Evolutionary conservation across 2,888 invertebrate species (phyloP).

Genomic region (Nudaria mundana): DNA sequence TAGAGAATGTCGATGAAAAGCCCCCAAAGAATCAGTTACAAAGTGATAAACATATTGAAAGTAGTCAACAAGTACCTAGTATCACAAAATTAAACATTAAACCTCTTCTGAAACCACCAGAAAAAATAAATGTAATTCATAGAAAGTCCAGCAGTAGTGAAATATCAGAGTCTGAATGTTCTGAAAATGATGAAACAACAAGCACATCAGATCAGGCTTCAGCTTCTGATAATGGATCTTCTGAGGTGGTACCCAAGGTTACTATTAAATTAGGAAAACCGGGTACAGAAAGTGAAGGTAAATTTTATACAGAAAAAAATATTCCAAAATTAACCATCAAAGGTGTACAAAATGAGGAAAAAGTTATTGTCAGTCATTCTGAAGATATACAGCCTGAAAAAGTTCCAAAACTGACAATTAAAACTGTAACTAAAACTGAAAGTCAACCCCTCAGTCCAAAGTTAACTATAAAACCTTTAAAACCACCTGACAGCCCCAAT

Average conservation of each 20-base stretch:
- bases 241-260: conserved; percentile 69
- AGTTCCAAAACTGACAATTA: conserved; percentile 72
- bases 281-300: conserved; percentile 68
- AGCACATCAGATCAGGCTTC: conserved; percentile 72
- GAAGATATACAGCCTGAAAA: conserved; percentile 62
- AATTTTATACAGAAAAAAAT: conserved; percentile 70
- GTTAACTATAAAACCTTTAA: conserved; percentile 73
- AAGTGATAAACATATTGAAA: conserved; percentile 25
- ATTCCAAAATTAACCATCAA: conserved; percentile 71
- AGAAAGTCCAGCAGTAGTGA: conserved; percentile 77
- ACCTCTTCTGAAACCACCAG: conserved; percentile 71
- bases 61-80: conserved; percentile 57
- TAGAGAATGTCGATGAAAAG: conserved; percentile 58
- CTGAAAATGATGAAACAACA: conserved; percentile 78
- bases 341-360: conserved; percentile 62
- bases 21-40: conserved; percentile 47
- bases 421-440: conserved; percentile 62
- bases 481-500: conserved; percentile 50
- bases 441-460: conserved; percentile 70
- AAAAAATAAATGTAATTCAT: conserved; percentile 69
- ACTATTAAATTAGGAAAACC: conserved; percentile 74
- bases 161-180: conserved; percentile 77
- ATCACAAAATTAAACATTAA: conserved; percentile 75
- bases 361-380: conserved; percentile 62
- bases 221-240: conserved; percentile 62